Base-by-base conservation (phyloP, 2,888 invertebrate species). In the Hybos culiciformis region DNA sequence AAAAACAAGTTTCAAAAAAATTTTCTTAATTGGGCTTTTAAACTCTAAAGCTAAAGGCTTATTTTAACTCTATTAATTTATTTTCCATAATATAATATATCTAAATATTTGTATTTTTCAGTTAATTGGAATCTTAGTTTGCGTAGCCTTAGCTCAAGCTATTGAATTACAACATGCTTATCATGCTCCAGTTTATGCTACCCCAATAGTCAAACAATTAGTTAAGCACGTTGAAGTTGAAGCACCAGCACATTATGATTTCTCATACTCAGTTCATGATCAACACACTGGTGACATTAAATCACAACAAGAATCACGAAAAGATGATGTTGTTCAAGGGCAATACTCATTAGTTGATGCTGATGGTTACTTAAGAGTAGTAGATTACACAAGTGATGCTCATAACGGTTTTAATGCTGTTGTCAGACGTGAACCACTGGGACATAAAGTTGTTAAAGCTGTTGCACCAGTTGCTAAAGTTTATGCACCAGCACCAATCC, bases 351-450 rank as follows among this genome's bases (percentile, higher is more conserved):
- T 73, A 36, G 57, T 72, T 48, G 72, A 73, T 53, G 57, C 72
- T 47, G 73, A 73, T 58, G 73, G 73, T 24, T 67, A 62, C 48
- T 63, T 67, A 48, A 65, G 73, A 46, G 69, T 65, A 37, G 73
- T 73, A 32, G 70, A 73, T 48, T 73, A 73, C 55, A 68, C 69
- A 37, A 70, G 72, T 36, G 72, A 72, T 56, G 63, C 67, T 20
- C 68, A 69, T 51, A 70, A 68, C 47, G 73, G 73, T 40, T 73
- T 73, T 62, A 73, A 73, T 54, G 73, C 73, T 20, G 63, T 72
- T 26, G 73, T 73, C 5, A 67, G 67, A 48, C 71, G 68, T 46
- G 72, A 72, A 51, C 70, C 70, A 1, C 57, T 63, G 18, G 63
- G 60, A 4, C 64, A 64, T 0, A 62, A 64, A 51, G 57, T 63